Percentiles rank a stretch among this genome's conserved stretches.
phyloP scores from a whole-genome alignment of 2,888 invertebrate species.

The Aleiodes leptofemur region DNA sequence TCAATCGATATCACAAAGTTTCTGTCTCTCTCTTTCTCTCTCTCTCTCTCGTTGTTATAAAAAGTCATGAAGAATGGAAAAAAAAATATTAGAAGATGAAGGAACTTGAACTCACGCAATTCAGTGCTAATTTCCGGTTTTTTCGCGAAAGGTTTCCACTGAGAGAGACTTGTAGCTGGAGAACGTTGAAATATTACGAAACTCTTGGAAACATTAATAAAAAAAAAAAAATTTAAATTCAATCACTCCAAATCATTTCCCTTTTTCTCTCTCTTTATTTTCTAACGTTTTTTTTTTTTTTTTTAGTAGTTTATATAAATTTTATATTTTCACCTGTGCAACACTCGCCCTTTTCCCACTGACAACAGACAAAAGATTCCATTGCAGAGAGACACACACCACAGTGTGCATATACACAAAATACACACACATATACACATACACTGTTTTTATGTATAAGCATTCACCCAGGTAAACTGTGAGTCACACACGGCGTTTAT shows the following conservation, averaged over 20 bases:
- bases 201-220: not conserved
- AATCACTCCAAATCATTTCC: too few species aligned
- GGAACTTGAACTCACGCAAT: slow-evolving; percentile 27
- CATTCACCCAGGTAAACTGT: slow-evolving; percentile 22
- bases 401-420: too few species aligned
- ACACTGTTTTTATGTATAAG: not conserved
- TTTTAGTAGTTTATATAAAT: not conserved
- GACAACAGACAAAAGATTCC: slow-evolving; percentile 37
- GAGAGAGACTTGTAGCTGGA: not conserved
- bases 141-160: not conserved
- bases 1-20: slow-evolving; percentile 19
- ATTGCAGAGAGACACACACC: slow-evolving; percentile 10
- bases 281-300: not conserved
- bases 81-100: not conserved
- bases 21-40: not conserved
- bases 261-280: not conserved
- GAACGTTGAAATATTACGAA: not conserved
- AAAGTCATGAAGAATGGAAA: not conserved
- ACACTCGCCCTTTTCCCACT: not conserved
- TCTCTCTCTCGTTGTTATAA: too few species aligned
- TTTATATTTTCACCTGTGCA: slow-evolving; percentile 19
- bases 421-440: not conserved
- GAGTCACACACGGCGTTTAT: slow-evolving; percentile 45
- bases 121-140: slow-evolving; percentile 21
- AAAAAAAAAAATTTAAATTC: too few species aligned